Conservation (phyloP, 2,888 invertebrate genomes). For the Chrysolina oricalcia region DNA sequence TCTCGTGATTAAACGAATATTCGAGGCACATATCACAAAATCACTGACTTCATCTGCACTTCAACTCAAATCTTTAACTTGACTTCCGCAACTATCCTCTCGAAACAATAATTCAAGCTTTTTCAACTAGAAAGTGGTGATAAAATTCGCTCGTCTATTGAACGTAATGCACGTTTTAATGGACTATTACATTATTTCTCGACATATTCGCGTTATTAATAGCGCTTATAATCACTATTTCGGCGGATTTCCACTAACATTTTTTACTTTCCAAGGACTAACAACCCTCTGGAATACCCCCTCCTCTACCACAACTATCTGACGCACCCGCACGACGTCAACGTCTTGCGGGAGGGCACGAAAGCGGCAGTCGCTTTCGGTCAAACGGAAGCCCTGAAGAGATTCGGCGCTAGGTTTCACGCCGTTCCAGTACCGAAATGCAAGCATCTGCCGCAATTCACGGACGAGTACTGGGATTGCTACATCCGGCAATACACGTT, state of each 20-base stretch:
- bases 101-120: too few species aligned
- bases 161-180: too few species aligned
- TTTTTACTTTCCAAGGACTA: slow-evolving; percentile 65
- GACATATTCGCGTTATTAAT: too few species aligned
- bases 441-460: slow-evolving; percentile 83
- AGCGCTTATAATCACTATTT: too few species aligned
- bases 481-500: slow-evolving; percentile 88
- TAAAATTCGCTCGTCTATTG: too few species aligned
- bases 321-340: slow-evolving; percentile 88
- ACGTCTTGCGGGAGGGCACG: slow-evolving; percentile 88
- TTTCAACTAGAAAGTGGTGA: too few species aligned
- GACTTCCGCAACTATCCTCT: too few species aligned
- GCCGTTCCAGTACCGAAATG: slow-evolving; percentile 86
- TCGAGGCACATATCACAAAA: too few species aligned
- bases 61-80: too few species aligned
- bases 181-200: too few species aligned
- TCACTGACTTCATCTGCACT: too few species aligned
- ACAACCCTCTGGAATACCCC: slow-evolving; percentile 85
- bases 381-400: slow-evolving; percentile 84
- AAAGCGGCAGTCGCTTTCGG: slow-evolving; percentile 89
- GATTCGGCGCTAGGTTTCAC: slow-evolving; percentile 86
- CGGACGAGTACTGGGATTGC: slow-evolving; percentile 93
- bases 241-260: neutral
- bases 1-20: too few species aligned
- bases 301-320: slow-evolving; percentile 93